Percentiles rank a stretch among this genome's conserved stretches.
phyloP scores from a whole-genome alignment of 2,113 vertebrate species.

The Macrotis lagotis region DNA sequence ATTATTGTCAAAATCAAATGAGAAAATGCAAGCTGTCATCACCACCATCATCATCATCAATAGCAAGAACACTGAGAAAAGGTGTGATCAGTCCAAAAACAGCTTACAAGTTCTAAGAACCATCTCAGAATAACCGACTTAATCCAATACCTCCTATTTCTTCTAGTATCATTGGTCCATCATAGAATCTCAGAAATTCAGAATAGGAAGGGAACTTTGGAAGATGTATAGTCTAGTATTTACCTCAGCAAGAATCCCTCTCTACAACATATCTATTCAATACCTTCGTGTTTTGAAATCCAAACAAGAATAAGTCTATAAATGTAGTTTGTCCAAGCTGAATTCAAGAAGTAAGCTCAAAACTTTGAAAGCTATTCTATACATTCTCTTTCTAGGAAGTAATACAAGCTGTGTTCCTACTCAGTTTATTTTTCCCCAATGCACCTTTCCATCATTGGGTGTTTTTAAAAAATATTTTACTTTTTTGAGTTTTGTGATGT shows the following conservation, averaged over 20 bases:
- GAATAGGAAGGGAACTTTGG: neutral
- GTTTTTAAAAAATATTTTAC: neutral
- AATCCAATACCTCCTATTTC: neutral
- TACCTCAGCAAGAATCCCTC: neutral
- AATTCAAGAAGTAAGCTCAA: neutral
- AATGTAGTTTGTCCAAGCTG: neutral
- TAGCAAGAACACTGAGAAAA: neutral
- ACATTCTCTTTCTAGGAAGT: neutral
- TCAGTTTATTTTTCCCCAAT: neutral
- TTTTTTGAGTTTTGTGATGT: conserved; percentile 8
- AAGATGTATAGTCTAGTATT: neutral
- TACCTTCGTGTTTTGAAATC: neutral
- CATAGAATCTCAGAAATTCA: neutral
- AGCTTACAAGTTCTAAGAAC: neutral
- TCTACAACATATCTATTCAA: neutral
- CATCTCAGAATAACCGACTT: neutral
- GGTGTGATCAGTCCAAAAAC: neutral
- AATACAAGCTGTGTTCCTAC: neutral
- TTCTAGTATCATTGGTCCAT: neutral
- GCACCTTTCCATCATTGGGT: neutral
- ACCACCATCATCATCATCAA: neutral
- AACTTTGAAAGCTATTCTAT: neutral
- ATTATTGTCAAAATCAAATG: neutral
- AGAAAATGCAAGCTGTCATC: neutral
- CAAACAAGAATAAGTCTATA: neutral